Percentiles rank a stretch among this genome's conserved stretches.
These are phyloP conservation scores for Syngnathus rostellatus DNA, from an alignment of 2,797 vertebrate species.

Conservation along the genomic window DNA sequence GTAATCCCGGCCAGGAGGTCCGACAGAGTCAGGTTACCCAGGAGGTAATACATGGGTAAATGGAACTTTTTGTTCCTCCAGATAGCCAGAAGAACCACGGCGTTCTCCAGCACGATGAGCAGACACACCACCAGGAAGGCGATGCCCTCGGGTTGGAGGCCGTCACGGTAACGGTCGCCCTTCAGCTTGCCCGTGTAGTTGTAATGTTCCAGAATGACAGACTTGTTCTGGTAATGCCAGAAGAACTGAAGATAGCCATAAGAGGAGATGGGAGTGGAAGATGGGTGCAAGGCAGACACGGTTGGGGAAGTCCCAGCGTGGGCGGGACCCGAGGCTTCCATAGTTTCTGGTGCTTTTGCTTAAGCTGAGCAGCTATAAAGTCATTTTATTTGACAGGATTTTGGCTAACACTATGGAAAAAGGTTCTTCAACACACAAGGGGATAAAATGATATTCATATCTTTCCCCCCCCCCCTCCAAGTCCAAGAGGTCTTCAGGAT, in stretches of 20 bases:
- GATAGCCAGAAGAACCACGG: constrained; percentile 77
- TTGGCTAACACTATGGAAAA: constrained; percentile 13
- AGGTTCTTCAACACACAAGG: constrained; percentile 13
- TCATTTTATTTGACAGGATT: constrained; percentile 33
- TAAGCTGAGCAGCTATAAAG: constrained; percentile 30
- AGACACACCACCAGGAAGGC: constrained; percentile 76
- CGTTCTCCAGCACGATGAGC: constrained; percentile 81
- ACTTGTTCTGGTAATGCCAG: constrained; percentile 63
- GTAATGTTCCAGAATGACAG: constrained; percentile 74
- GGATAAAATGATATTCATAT: constrained; percentile 18
- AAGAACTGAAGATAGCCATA: constrained; percentile 46
- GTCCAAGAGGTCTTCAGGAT: constrained; percentile 16
- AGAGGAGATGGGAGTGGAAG: constrained; percentile 16
- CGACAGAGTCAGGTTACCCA: constrained; percentile 83
- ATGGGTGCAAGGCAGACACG: not conserved
- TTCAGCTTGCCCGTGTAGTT: constrained; percentile 80
- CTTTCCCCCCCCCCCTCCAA: constrained; percentile 13
- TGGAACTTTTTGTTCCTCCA: constrained; percentile 86
- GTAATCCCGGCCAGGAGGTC: constrained; percentile 82
- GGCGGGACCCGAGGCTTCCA: constrained; percentile 47
- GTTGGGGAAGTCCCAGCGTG: constrained; percentile 19
- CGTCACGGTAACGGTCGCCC: constrained; percentile 66
- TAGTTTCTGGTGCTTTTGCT: constrained; percentile 28
- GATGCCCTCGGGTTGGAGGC: constrained; percentile 71
- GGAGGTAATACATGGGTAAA: constrained; percentile 84